Base-by-base conservation (phyloP, 2,888 invertebrate species). In the Nemurella pictetii region DNA sequence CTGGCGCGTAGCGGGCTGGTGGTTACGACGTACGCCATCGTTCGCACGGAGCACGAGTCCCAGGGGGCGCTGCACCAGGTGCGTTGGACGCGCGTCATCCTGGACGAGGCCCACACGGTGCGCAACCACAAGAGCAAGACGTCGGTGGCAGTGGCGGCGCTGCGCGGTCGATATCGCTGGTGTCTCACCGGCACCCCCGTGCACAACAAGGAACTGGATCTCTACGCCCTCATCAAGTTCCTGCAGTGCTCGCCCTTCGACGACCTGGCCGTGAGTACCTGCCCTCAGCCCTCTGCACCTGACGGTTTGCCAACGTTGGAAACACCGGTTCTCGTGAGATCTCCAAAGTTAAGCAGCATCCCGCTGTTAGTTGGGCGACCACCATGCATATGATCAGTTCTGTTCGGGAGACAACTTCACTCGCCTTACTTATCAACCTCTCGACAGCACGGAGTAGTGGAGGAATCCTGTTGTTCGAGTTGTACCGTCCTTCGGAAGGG, bases 101-200 rank as follows among this genome's bases (percentile, higher is more conserved):
- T 99, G 28, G 99, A 99, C 91, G 99, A 99, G 91, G 99, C 96
- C 0, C 99, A 99, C 90, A 93, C 94, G 74, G 95, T 99, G 9
- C 94, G 98, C 87, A 99, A 99, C 91, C 93, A 95, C 89, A 97
- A 97, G 90, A 93, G 95, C 9, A 92, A 93, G 87, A 94, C 95
- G 0, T 94, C 96, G 0, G 89, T 92, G 86, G 95, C 96, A 0
- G 95, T 95, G 7, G 95, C 95, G 89, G 90, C 91, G 0, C 90
- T 97, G 80, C 88, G 89, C 0, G 94, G 93, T 5, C 92, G 90
- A 85, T 91, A 93, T 0, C 94, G 97, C 15, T 97, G 97, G 97
- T 95, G 95, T 0, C 92, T 99, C 27, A 98, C 98, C 0, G 99
- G 99, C 30, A 98, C 98, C 0, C 99, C 99, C 0, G 95, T 99